These are phyloP conservation scores for Anagyrus pseudococci DNA, from an alignment of 2,888 invertebrate genomes.

Conservation along the genomic window DNA sequence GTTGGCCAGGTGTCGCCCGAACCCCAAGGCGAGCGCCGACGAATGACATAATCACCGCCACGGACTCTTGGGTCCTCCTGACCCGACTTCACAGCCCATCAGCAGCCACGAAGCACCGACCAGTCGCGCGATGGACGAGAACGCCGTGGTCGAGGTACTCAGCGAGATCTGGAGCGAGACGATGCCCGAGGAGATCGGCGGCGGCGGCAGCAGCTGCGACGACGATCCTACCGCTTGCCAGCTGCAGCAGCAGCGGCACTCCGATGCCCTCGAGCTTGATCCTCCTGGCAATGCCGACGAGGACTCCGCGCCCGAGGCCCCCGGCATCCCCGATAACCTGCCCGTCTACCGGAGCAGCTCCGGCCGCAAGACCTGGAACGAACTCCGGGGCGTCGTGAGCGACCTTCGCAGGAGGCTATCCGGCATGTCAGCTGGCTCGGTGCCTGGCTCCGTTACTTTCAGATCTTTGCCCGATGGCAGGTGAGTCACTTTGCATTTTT, in stretches of 20 bases:
- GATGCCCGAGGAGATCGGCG: no score
- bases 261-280: not conserved
- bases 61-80: no score
- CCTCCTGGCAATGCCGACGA: not conserved
- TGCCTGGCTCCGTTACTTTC: conserved; percentile 84
- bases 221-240: not conserved
- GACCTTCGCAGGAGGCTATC: conserved; percentile 81
- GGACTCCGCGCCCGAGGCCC: not conserved
- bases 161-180: no score
- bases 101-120: not conserved
- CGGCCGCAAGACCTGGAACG: conserved; percentile 75
- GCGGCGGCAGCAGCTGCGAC: not conserved
- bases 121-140: no score
- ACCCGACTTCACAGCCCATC: no score
- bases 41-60: no score
- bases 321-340: not conserved
- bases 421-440: conserved; percentile 76
- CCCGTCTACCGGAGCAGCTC: not conserved
- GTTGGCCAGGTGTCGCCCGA: no score
- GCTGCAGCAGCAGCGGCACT: not conserved
- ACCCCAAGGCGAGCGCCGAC: no score
- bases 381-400: conserved; percentile 79
- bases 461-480: conserved; percentile 76
- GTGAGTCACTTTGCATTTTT: conserved; percentile 41
- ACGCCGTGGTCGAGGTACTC: no score